Base-by-base conservation (phyloP, 2,113 vertebrate genomes). In the Antennarius striatus region DNA sequence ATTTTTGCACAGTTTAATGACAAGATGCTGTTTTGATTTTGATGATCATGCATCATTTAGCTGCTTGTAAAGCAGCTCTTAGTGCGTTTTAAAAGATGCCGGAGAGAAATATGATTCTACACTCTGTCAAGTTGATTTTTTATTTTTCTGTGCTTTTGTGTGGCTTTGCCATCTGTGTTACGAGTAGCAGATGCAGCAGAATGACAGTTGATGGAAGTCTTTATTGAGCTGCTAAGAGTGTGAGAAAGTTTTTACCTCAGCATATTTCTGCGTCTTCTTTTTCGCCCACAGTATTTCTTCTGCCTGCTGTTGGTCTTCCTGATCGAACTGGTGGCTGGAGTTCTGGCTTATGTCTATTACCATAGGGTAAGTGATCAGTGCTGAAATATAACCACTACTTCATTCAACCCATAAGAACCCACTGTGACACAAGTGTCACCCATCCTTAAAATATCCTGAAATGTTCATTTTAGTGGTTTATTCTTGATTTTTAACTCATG, bases 291-390 rank as follows among this genome's bases (percentile, higher is more conserved):
- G 94, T 96, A 96, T 70, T 94, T 95, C 82, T 92, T 89, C 82
- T 90, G 91, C 63, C 77, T 96, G 56, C 86, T 96, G 71, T 66
- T 92, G 40, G 94, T 96, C 83, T 96, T 96, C 85, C 75, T 95
- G 1, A 93, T 95, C 42, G 95, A 96, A 77, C 89, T 96, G 79
- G 92, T 95, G 56, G 94, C 94, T 0, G 95, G 95, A 15, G 91
- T 94, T 5, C 88, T 96, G 83, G 95, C 95, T 8, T 95, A 95
- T 3, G 88, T 95, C 8, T 96, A 96, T 77, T 95, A 95, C 85
- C 94, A 94, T 71, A 93, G 65, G 90, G 94, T 95, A 76, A 93
- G 93, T 87, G 17, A 29, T n/a, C 55, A 22, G 16, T 32, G 12
- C 13, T 56, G 8, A 4, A 47, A 5, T 14, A n/a, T n/a, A n/a